Conservation (phyloP, 2,113 vertebrate species). For the Pimephales promelas region DNA sequence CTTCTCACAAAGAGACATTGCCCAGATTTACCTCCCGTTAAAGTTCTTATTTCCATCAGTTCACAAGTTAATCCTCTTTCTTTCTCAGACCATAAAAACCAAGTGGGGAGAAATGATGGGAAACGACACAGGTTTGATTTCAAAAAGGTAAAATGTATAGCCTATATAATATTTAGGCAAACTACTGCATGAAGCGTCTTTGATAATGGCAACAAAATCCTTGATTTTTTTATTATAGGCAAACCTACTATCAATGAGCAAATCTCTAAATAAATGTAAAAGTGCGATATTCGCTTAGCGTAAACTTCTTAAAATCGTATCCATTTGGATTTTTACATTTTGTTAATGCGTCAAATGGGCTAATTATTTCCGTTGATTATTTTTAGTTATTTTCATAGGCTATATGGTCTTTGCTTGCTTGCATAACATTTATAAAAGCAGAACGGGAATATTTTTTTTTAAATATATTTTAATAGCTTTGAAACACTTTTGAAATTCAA, state of each 20-base stretch:
- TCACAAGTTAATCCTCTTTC: conserved; percentile 95
- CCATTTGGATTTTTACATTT: too few relatives aligned
- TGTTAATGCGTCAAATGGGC: neutral
- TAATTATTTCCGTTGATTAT: neutral
- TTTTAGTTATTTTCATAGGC: neutral
- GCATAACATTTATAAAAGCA: neutral
- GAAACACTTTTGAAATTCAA: neutral
- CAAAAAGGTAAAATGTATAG: conserved; percentile 39
- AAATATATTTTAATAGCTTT: neutral
- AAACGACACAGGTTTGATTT: conserved; percentile 53
- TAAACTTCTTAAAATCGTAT: neutral
- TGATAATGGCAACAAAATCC: neutral
- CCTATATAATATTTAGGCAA: neutral
- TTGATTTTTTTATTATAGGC: neutral
- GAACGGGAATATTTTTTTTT: neutral
- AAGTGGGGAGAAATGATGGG: conserved; percentile 50
- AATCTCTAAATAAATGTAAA: neutral
- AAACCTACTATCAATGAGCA: neutral
- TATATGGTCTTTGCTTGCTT: neutral
- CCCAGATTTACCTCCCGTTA: conserved; percentile 92
- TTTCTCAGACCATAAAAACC: conserved; percentile 68
- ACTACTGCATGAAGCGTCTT: neutral
- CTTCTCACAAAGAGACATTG: conserved; percentile 90
- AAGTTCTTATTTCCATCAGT: conserved; percentile 93
- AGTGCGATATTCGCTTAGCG: neutral